Evolutionary conservation across 2,113 vertebrate species (phyloP).

Genomic region (Caretta caretta): DNA sequence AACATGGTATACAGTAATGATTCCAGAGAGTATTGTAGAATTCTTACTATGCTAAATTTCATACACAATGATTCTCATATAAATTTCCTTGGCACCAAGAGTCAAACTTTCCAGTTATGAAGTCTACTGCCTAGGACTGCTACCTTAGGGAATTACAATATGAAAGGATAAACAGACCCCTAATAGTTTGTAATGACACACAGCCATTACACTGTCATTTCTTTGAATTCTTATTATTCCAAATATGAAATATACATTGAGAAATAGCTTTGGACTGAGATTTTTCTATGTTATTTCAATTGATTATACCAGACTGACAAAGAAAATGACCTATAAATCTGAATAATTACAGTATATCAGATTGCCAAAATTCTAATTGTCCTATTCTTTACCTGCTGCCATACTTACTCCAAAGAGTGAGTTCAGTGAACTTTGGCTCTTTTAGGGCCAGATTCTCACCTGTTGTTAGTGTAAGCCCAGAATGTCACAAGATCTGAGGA

Average conservation of each 20-base stretch:
- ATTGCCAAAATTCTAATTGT: background rate
- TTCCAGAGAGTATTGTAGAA: slow-evolving; percentile 12
- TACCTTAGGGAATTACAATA: slow-evolving; percentile 14
- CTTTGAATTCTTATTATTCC: background rate
- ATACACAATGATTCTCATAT: background rate
- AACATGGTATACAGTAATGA: background rate
- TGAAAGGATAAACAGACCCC: slow-evolving; percentile 2
- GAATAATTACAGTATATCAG: background rate
- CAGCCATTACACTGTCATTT: slow-evolving; percentile 15
- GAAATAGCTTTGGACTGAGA: background rate
- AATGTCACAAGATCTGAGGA: background rate
- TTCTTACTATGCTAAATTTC: slow-evolving; percentile 36
- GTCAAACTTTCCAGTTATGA: slow-evolving; percentile 38
- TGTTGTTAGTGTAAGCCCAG: background rate
- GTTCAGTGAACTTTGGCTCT: background rate
- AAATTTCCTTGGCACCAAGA: background rate
- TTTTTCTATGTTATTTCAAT: slow-evolving; percentile 18
- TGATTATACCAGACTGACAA: background rate
- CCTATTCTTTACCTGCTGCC: background rate
- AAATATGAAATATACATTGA: slow-evolving; percentile 26
- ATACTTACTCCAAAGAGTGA: background rate
- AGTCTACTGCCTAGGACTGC: background rate
- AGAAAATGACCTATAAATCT: background rate
- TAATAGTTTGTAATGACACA: background rate
- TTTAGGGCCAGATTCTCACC: background rate